Percentiles rank a stretch among this genome's conserved stretches.
phyloP scores from a whole-genome alignment of 2,113 vertebrate genomes.

The Urocynchramus pylzowi region DNA sequence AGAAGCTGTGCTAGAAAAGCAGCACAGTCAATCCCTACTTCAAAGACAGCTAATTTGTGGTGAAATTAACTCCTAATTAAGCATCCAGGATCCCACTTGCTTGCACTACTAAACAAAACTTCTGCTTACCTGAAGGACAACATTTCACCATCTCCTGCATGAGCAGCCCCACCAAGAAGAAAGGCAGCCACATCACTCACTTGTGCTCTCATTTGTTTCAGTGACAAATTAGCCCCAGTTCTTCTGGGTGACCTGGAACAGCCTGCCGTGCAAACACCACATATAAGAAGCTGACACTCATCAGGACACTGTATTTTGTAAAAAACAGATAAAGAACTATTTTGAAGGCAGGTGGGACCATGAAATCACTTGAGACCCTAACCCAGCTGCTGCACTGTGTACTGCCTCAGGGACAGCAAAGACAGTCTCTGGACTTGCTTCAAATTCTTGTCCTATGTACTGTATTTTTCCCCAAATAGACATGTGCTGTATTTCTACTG shows the following conservation, averaged over 20 bases:
- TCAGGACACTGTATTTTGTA: neutral
- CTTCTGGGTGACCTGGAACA: neutral
- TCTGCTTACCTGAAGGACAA: neutral
- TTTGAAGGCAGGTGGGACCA: neutral
- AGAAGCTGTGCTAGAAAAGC: neutral
- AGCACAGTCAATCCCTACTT: too few species aligned
- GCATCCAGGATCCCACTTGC: neutral
- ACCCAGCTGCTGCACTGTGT: fast-evolving
- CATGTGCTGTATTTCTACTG: neutral
- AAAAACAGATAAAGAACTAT: neutral
- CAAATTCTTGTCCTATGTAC: neutral
- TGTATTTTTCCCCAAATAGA: neutral
- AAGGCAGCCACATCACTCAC: neutral
- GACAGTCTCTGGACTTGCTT: neutral
- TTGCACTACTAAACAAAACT: neutral
- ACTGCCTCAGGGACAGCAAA: neutral
- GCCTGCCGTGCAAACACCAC: neutral
- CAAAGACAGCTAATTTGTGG: neutral
- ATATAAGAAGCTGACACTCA: fast-evolving
- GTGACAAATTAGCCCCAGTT: neutral
- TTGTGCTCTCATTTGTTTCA: neutral
- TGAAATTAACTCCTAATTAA: neutral
- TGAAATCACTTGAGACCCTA: neutral
- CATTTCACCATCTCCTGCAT: neutral
- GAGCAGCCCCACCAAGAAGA: neutral